phyloP scores from a whole-genome alignment of 1,140 invertebrate genomes.

The Arctopsyche grandis region DNA sequence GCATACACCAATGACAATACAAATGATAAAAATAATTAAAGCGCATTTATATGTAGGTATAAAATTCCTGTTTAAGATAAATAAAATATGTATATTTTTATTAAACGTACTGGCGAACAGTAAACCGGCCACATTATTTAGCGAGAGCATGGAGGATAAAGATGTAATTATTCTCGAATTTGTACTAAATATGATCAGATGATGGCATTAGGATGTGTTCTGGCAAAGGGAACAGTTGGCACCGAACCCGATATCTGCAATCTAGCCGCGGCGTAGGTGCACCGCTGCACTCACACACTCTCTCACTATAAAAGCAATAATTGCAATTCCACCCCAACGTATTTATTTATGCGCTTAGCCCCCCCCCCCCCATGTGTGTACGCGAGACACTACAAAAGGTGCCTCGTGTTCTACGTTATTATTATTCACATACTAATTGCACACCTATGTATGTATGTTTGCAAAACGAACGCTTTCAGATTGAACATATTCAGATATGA shows the following conservation, averaged over 20 bases:
- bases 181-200: background rate
- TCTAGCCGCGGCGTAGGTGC: slow-evolving; percentile 18
- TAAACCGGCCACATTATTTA: background rate
- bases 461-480: too few relatives aligned
- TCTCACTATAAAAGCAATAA: slow-evolving; percentile 54
- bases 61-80: too few relatives aligned
- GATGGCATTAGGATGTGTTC: slow-evolving; percentile 19
- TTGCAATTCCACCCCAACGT: slow-evolving; percentile 55
- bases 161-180: background rate
- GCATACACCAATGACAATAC: too few relatives aligned
- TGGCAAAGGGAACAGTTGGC: slow-evolving; percentile 33
- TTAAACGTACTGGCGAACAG: too few relatives aligned
- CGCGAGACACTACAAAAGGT: background rate
- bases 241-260: slow-evolving; percentile 37
- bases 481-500: too few relatives aligned
- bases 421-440: too few relatives aligned
- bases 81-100: too few relatives aligned
- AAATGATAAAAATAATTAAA: too few relatives aligned
- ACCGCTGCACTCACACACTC: slow-evolving; percentile 36
- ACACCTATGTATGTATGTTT: background rate
- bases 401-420: background rate
- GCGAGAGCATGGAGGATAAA: background rate
- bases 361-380: slow-evolving; percentile 34
- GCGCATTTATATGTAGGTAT: too few relatives aligned
- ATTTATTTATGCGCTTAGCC: slow-evolving; percentile 55